phyloP scores from a whole-genome alignment of 30 jellyfish, hydroid and myxozoan species.

The Aurelia aurita region DNA sequence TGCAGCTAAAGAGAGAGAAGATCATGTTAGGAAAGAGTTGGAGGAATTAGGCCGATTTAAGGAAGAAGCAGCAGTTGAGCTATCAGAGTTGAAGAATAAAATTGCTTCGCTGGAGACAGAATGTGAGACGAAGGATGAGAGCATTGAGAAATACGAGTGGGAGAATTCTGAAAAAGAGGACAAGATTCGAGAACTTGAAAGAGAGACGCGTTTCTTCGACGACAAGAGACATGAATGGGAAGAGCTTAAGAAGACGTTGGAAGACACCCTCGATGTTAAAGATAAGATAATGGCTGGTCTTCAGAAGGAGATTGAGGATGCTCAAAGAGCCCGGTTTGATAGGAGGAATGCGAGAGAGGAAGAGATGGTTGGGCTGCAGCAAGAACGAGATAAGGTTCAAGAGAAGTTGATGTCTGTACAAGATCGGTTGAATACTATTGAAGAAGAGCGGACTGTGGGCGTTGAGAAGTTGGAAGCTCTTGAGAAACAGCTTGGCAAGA shows the following conservation, averaged over 20 bases:
- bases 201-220: conserved; percentile 14
- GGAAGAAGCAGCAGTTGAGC: background rate
- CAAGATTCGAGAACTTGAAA: conserved; percentile 66
- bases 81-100: conserved; percentile 7
- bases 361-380: conserved; percentile 6
- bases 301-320: conserved; percentile 39
- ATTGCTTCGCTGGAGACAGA: conserved; percentile 29
- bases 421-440: background rate
- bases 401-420: conserved; percentile 17
- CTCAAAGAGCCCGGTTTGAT: background rate
- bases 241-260: conserved; percentile 65
- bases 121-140: conserved; percentile 35
- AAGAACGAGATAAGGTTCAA: background rate
- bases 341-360: conserved; percentile 18
- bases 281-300: conserved; percentile 58
- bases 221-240: conserved; percentile 68
- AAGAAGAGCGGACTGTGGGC: background rate
- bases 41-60: background rate
- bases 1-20: conserved; percentile 4
- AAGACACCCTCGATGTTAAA: conserved; percentile 81
- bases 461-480: background rate
- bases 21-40: background rate
- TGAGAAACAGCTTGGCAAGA: background rate
- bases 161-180: conserved; percentile 72
- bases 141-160: conserved; percentile 66